phyloP scores from a whole-genome alignment of 2,888 invertebrate species.

The Meandrusa payeni region DNA sequence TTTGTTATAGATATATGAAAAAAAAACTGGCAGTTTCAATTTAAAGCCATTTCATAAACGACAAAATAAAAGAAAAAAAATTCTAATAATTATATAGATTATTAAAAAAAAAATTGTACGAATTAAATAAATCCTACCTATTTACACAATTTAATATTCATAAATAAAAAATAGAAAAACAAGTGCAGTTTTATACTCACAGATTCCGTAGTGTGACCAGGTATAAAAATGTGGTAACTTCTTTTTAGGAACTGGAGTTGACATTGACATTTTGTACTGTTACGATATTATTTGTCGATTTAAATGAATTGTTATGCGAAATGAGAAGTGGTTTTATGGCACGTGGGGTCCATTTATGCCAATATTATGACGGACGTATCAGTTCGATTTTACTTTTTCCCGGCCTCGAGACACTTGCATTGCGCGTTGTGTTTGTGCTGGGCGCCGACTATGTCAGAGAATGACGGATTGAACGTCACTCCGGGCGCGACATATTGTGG shows the following conservation, averaged over 20 bases:
- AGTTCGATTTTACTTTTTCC: slow-evolving; percentile 48
- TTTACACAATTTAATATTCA: slow-evolving; percentile 44
- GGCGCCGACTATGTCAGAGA: slow-evolving; percentile 48
- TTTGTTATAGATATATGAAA: slow-evolving; percentile 24
- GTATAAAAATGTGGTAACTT: slow-evolving; percentile 33
- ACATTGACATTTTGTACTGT: slow-evolving; percentile 36
- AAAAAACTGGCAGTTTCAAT: slow-evolving; percentile 31
- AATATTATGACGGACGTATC: slow-evolving; percentile 11
- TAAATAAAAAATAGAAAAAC: slow-evolving; percentile 34
- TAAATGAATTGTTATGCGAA: slow-evolving; percentile 1
- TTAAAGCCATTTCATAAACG: slow-evolving; percentile 21
- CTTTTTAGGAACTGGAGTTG: slow-evolving; percentile 46
- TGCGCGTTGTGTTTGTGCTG: slow-evolving; percentile 55
- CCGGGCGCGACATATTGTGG: slow-evolving; percentile 64
- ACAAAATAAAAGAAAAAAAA: slow-evolving; percentile 6
- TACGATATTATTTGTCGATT: slow-evolving; percentile 12
- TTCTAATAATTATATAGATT: slow-evolving; percentile 14
- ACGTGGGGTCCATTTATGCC: slow-evolving; percentile 34
- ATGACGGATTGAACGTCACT: slow-evolving; percentile 55
- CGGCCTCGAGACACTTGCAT: slow-evolving; percentile 63
- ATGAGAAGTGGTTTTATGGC: slow-evolving; percentile 47
- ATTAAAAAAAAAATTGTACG: slow-evolving; percentile 31
- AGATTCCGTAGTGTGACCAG: slow-evolving; percentile 16
- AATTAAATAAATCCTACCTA: slow-evolving; percentile 46
- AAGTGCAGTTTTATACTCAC: slow-evolving; percentile 24